Conservation (phyloP, 2,113 vertebrate genomes). For the Ancistrus triradiatus region DNA sequence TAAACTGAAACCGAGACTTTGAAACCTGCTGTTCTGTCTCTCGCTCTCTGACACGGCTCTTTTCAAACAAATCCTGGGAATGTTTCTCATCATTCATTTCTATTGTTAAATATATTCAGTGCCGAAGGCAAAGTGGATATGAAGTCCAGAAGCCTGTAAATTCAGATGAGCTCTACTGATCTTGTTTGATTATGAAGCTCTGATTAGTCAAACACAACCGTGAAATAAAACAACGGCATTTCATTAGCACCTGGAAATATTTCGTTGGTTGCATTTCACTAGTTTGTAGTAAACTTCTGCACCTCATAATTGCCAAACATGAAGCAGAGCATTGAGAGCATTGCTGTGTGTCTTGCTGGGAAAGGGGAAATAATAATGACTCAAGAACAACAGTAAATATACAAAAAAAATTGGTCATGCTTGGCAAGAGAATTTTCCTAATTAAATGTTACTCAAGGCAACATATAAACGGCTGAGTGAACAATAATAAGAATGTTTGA, state of each 20-base stretch:
- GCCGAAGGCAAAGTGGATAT: neutral
- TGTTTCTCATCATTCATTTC: no score
- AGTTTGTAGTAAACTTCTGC: conserved; percentile 5
- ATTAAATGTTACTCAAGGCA: neutral
- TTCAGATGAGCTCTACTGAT: neutral
- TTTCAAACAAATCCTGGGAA: neutral
- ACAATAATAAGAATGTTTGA: no score
- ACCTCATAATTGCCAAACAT: conserved; percentile 9
- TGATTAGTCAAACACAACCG: conserved; percentile 16
- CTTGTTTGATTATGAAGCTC: conserved; percentile 16
- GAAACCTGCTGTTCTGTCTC: neutral
- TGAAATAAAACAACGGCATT: conserved; percentile 25
- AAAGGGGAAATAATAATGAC: neutral
- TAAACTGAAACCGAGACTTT: neutral
- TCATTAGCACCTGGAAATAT: conserved; percentile 23
- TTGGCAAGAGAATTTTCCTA: neutral
- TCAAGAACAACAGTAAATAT: neutral
- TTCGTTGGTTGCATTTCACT: conserved; percentile 6
- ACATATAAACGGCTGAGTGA: neutral
- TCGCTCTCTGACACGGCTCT: neutral
- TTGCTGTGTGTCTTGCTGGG: neutral
- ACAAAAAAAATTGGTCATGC: no score
- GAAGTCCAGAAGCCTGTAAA: neutral
- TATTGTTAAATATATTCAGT: neutral
- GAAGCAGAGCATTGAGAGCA: neutral